These are phyloP conservation scores for Heliconius nattereri DNA, from an alignment of 1,140 invertebrate genomes.

Conservation along the genomic window DNA sequence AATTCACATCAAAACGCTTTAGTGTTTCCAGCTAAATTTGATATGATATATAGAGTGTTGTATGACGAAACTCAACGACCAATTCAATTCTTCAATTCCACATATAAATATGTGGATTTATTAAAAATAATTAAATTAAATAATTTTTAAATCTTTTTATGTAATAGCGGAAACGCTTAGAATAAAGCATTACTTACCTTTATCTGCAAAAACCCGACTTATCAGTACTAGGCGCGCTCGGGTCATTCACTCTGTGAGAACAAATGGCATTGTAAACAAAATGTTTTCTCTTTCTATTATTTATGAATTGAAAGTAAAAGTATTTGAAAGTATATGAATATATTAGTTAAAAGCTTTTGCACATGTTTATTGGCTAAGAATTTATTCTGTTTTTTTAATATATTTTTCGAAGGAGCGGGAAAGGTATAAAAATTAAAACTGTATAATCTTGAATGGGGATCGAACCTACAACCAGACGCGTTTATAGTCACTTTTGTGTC, in stretches of 20 bases:
- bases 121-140: too few relatives aligned
- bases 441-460: too few relatives aligned
- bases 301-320: conserved; percentile 14
- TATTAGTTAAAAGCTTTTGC: background rate
- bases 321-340: conserved; percentile 14
- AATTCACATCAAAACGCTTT: too few relatives aligned
- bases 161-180: background rate
- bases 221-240: background rate
- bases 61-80: too few relatives aligned
- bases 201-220: background rate
- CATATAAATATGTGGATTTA: too few relatives aligned
- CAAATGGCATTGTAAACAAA: conserved; percentile 7
- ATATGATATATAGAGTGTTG: too few relatives aligned
- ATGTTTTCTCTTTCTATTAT: conserved; percentile 16
- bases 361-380: background rate
- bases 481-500: too few relatives aligned
- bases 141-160: background rate
- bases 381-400: background rate
- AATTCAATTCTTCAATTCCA: too few relatives aligned
- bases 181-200: background rate
- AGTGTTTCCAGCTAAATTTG: too few relatives aligned
- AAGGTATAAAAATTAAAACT: too few relatives aligned
- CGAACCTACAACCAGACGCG: too few relatives aligned
- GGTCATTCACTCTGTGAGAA: conserved; percentile 12
- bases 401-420: background rate